Conservation (phyloP, 2,797 vertebrate species). For the Xyrichtys novacula region DNA sequence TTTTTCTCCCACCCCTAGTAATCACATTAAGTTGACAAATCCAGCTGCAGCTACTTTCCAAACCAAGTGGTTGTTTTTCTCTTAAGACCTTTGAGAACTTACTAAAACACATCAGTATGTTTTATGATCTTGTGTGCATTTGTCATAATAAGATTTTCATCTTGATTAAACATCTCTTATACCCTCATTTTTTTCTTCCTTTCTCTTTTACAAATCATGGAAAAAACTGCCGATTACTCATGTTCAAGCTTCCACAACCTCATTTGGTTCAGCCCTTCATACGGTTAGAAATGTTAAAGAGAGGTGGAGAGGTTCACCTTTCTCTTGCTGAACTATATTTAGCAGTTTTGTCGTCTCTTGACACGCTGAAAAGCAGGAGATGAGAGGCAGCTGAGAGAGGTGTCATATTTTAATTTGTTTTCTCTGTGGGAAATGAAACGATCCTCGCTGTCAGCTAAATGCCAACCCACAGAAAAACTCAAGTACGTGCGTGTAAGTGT, state of each 20-base stretch:
- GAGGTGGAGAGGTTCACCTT: slow-evolving; percentile 64
- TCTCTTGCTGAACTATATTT: slow-evolving; percentile 67
- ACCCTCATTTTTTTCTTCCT: no score
- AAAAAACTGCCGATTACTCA: slow-evolving; percentile 12
- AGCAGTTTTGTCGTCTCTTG: slow-evolving; percentile 65
- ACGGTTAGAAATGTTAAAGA: slow-evolving; percentile 20
- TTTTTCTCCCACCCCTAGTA: no score
- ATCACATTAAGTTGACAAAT: no score
- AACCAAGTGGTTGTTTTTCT: no score
- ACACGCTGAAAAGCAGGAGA: slow-evolving; percentile 59
- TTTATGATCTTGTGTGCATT: no score
- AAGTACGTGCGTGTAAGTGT: not conserved
- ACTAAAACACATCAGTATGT: no score
- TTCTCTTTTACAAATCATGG: not conserved
- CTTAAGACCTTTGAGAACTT: no score
- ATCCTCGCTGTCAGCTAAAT: slow-evolving; percentile 47
- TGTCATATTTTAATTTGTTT: slow-evolving; percentile 77
- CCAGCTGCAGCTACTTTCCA: no score
- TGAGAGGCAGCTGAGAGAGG: slow-evolving; percentile 73
- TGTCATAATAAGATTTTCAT: no score
- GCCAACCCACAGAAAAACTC: slow-evolving; percentile 17
- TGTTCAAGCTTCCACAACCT: slow-evolving; percentile 31
- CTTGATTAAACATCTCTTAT: no score
- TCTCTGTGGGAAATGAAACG: slow-evolving; percentile 70
- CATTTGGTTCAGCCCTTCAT: slow-evolving; percentile 19